Conservation (phyloP, 2,888 invertebrate genomes). For the Megamerina dolium region DNA sequence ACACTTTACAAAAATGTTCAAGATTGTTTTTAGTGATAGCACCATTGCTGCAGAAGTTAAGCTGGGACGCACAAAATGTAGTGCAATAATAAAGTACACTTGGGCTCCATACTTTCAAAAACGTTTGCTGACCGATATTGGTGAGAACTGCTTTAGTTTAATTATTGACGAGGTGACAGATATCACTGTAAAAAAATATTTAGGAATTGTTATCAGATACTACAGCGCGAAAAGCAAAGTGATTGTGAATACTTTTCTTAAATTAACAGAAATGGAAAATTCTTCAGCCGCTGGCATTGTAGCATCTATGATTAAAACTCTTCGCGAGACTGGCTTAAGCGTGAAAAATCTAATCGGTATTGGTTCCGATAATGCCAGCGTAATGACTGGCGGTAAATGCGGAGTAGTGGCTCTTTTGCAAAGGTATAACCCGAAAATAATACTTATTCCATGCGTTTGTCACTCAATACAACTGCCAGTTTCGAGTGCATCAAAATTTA, state of each 20-base stretch:
- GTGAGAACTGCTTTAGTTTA: background rate
- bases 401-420: slow-evolving; percentile 6
- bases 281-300: slow-evolving; percentile 2
- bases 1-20: no score
- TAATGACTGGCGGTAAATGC: slow-evolving; percentile 6
- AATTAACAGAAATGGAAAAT: background rate
- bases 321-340: no score
- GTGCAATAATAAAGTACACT: no score
- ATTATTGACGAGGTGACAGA: slow-evolving; percentile 5
- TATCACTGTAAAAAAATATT: slow-evolving; percentile 1
- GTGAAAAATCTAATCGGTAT: slow-evolving; percentile 6
- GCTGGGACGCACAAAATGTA: no score
- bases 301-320: background rate
- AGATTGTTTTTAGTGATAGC: no score
- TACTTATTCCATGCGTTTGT: slow-evolving; percentile 11
- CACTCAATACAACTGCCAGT: slow-evolving; percentile 12
- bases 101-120: slow-evolving; percentile 2
- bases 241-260: slow-evolving; percentile 5
- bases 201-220: slow-evolving; percentile 3
- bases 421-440: slow-evolving; percentile 7
- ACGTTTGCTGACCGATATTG: background rate
- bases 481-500: no score
- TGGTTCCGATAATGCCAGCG: slow-evolving; percentile 13
- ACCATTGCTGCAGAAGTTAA: no score
- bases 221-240: background rate